Evolutionary conservation across 2,113 vertebrate species (phyloP), one percentile per base, ranked within the genome.

Genomic region (Heliornis fulica): DNA sequence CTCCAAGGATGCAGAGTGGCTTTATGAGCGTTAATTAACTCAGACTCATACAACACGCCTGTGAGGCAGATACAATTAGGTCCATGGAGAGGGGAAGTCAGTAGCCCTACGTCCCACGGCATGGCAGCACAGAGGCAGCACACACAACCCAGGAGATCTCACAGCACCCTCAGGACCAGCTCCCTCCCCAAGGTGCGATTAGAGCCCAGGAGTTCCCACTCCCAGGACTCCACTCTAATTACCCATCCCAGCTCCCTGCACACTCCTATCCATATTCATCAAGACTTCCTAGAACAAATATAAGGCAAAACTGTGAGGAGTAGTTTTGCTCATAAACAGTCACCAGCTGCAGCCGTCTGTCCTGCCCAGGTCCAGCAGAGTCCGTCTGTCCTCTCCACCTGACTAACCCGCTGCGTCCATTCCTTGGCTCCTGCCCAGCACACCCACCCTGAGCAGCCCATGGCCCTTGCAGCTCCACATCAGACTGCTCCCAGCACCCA

Each of bases 371-470:
- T 28, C 53, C 60, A 46, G 60, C n/a, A 13, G 20, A 26, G 61
- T 14, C 50, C 3, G 0, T 50, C 59, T 34, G 20, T 53, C 31
- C 56, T 50, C 63, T 51, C 10, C 11, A 57, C 71, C 38, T 0
- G 14, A 26, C 19, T 32, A 9, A 21, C 16, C 13, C 0, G 0
- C 26, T 10, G 18, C 14, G 38, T 14, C 16, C 10, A 0, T 13
- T 6, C 21, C 60, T 28, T 36, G 54, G 61, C 19, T 66, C 54
- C 70, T 38, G 54, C 19, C 45, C 14, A 23, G 15, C 2, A 5
- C 5, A 3, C 10, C 19, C 38, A 10, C 5, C 28, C 63, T 0
- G 0, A 0, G 1, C 32, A 46, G 51, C 32, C 69, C 36, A 1
- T 0, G 28, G 32, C 31, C n/a, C 61, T 19, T 13, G 50, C 5